Conservation (phyloP, 2,888 invertebrate genomes). For the Trachelus stipa region DNA sequence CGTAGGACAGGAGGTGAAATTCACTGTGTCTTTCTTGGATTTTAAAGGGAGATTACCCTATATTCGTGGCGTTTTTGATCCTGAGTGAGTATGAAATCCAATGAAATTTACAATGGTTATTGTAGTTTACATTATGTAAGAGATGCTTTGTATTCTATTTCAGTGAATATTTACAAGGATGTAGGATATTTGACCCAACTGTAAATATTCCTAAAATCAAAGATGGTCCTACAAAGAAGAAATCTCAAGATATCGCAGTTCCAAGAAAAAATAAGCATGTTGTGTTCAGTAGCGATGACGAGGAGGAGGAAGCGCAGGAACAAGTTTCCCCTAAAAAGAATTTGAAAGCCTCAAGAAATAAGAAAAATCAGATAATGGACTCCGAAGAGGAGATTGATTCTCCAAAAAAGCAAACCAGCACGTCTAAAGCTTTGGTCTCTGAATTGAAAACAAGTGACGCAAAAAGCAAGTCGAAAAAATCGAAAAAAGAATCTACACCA, state of each 20-base stretch:
- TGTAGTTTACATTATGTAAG: too few relatives aligned
- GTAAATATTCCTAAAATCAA: slow-evolving; percentile 14
- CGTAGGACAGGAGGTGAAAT: slow-evolving; percentile 73
- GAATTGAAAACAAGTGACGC: neutral
- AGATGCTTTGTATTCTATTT: slow-evolving; percentile 12
- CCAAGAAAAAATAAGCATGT: slow-evolving; percentile 20
- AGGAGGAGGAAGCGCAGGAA: too few relatives aligned
- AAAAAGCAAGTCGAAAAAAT: neutral
- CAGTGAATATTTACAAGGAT: slow-evolving; percentile 47
- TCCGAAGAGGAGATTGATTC: too few relatives aligned
- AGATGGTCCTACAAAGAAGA: too few relatives aligned
- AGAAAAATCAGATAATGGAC: too few relatives aligned
- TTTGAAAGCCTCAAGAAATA: too few relatives aligned
- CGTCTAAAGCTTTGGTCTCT: neutral
- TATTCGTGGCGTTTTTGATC: slow-evolving; percentile 73
- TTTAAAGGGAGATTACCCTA: slow-evolving; percentile 73
- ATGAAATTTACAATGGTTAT: too few relatives aligned
- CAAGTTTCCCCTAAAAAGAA: too few relatives aligned
- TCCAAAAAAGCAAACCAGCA: too few relatives aligned
- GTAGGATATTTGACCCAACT: slow-evolving; percentile 29
- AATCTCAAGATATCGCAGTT: neutral
- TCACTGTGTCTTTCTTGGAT: slow-evolving; percentile 72
- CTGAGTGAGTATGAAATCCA: slow-evolving; percentile 59
- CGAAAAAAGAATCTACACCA: neutral
- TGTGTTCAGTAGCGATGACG: slow-evolving; percentile 14